phyloP scores from a whole-genome alignment of 2,113 vertebrate genomes.

The Hiodon tergisus region DNA sequence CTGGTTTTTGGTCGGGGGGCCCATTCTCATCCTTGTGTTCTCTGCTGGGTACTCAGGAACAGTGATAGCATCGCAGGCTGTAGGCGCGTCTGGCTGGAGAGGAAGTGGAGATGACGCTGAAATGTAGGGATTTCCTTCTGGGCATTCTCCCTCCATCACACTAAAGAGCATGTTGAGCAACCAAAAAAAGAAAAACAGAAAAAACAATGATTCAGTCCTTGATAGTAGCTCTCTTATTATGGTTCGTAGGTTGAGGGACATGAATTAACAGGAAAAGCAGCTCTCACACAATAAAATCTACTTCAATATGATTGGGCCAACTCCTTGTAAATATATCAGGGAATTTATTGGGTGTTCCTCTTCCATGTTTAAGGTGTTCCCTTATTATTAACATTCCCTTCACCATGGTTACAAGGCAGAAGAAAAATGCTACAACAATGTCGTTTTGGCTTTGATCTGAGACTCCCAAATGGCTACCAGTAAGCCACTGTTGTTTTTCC shows the following conservation, averaged over 20 bases:
- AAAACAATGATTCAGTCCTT: background rate
- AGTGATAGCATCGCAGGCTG: conserved; percentile 17
- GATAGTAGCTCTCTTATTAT: background rate
- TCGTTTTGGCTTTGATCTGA: no score
- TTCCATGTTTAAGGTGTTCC: no score
- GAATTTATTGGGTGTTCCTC: no score
- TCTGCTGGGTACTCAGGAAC: conserved; percentile 12
- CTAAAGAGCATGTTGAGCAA: background rate
- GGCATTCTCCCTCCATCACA: conserved; percentile 42
- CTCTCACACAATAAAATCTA: background rate
- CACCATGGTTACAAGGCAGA: no score
- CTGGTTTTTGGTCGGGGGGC: conserved; percentile 1
- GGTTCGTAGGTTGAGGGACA: background rate
- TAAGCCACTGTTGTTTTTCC: no score
- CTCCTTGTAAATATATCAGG: no score
- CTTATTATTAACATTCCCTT: no score
- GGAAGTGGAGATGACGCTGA: conserved; percentile 38
- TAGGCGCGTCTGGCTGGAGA: conserved; percentile 2
- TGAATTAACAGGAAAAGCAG: background rate
- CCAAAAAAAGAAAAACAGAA: conserved; percentile 23
- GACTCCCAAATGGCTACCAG: no score
- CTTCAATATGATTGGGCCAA: no score
- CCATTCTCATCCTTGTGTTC: conserved; percentile 18
- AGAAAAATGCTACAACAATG: no score
- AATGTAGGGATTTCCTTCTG: conserved; percentile 44